phyloP scores from a whole-genome alignment of 2,797 vertebrate species.

The Clarias pachynema region DNA sequence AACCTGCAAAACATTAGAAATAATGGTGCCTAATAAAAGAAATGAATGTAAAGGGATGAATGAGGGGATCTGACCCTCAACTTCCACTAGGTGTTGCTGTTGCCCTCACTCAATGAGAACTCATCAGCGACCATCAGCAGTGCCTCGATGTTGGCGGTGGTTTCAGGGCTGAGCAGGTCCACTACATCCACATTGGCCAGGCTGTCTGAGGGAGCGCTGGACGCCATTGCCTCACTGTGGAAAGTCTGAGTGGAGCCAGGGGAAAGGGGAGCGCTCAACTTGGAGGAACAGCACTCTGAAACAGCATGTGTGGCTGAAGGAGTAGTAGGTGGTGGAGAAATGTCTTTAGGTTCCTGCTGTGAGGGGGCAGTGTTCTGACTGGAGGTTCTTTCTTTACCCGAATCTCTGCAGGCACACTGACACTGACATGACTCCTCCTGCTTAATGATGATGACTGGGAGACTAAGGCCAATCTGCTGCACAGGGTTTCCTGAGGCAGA shows the following conservation, averaged over 20 bases:
- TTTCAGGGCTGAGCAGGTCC: slow-evolving; percentile 88
- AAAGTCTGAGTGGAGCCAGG: slow-evolving; percentile 62
- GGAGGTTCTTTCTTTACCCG: slow-evolving; percentile 85
- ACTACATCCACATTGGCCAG: slow-evolving; percentile 91
- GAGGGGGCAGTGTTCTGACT: slow-evolving; percentile 74
- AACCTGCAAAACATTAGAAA: slow-evolving; percentile 31
- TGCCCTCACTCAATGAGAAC: slow-evolving; percentile 75
- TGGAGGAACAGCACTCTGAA: slow-evolving; percentile 64
- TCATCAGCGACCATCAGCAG: slow-evolving; percentile 90
- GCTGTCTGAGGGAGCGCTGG: slow-evolving; percentile 72
- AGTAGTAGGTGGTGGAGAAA: slow-evolving; percentile 52
- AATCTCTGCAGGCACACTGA: slow-evolving; percentile 95
- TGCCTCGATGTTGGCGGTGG: slow-evolving; percentile 83
- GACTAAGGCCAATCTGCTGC: slow-evolving; percentile 96
- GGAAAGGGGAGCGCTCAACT: slow-evolving; percentile 67
- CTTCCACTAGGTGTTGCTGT: slow-evolving; percentile 73
- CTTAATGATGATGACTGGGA: slow-evolving; percentile 99
- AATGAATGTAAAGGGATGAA: slow-evolving; percentile 9
- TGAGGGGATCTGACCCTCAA: slow-evolving; percentile 1
- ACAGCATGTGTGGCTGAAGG: slow-evolving; percentile 67
- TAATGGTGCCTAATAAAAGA: slow-evolving; percentile 4
- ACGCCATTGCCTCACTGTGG: slow-evolving; percentile 56
- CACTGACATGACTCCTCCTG: slow-evolving; percentile 99
- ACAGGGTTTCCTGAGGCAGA: slow-evolving; percentile 84
- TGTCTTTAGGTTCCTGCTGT: slow-evolving; percentile 59